These are phyloP conservation scores for Drosophila dives DNA, from an alignment of 2,888 invertebrate species.

Conservation along the genomic window DNA sequence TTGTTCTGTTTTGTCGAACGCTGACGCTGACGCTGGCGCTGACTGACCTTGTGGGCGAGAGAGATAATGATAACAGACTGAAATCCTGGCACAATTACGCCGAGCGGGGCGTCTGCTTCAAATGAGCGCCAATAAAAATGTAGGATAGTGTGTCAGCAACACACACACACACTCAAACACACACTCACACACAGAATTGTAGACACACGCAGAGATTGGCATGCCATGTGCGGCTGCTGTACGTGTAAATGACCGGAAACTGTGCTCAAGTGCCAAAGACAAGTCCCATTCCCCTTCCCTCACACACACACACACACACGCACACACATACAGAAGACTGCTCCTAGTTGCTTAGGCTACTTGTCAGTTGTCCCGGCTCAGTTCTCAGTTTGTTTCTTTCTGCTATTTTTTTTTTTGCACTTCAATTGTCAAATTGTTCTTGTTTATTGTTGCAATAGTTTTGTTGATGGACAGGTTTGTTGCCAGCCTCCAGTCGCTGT, in stretches of 20 bases:
- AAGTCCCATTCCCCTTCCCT: background rate
- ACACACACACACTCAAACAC: constrained; percentile 26
- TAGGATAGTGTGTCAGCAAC: constrained; percentile 80
- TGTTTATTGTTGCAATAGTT: constrained; percentile 79
- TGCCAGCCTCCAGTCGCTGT: constrained; percentile 18
- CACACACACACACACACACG: background rate
- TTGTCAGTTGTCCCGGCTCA: constrained; percentile 44
- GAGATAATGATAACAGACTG: constrained; percentile 37
- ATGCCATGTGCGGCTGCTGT: constrained; percentile 60
- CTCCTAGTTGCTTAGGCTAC: constrained; percentile 46
- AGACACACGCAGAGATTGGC: constrained; percentile 36
- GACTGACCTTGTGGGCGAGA: constrained; percentile 55
- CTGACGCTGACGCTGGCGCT: background rate
- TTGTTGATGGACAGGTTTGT: constrained; percentile 77
- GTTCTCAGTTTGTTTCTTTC: constrained; percentile 12
- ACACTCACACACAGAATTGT: constrained; percentile 3
- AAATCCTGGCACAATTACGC: constrained; percentile 46
- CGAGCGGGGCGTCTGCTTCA: constrained; percentile 34
- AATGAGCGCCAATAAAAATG: constrained; percentile 72
- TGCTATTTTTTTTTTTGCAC: constrained; percentile 38
- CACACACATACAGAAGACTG: background rate
- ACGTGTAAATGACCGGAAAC: constrained; percentile 83
- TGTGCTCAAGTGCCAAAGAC: constrained; percentile 72
- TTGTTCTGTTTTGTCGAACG: background rate
- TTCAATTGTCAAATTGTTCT: constrained; percentile 81